phyloP scores from a whole-genome alignment of 2,113 vertebrate species.

The Marmota flaviventris region DNA sequence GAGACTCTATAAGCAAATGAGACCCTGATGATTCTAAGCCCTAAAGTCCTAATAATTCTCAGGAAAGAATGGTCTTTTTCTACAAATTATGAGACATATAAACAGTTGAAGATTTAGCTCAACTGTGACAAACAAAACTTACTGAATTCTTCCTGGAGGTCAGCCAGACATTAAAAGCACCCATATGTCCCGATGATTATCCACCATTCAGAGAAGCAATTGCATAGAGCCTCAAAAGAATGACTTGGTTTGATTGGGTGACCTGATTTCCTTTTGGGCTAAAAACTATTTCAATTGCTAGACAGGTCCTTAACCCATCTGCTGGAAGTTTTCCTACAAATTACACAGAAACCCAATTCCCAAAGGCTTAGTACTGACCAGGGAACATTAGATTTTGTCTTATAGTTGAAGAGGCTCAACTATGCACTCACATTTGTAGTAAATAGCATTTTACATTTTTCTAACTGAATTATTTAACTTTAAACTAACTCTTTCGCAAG shows the following conservation, averaged over 20 bases:
- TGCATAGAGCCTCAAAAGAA: constrained; percentile 33
- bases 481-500: constrained; percentile 5
- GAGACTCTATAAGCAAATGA: neutral
- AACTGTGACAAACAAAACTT: neutral
- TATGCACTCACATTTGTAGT: constrained; percentile 8
- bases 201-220: neutral
- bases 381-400: constrained; percentile 5
- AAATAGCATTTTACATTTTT: constrained; percentile 58
- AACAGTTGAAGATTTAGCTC: constrained; percentile 41
- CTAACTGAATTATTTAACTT: constrained; percentile 25
- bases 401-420: neutral
- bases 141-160: constrained; percentile 11
- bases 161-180: constrained; percentile 34
- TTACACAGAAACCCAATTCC: constrained; percentile 26
- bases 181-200: constrained; percentile 29
- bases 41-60: neutral
- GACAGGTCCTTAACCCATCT: constrained; percentile 53
- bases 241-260: constrained; percentile 19
- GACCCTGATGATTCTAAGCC: neutral
- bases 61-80: constrained; percentile 30
- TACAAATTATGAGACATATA: constrained; percentile 17
- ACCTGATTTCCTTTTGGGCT: constrained; percentile 46
- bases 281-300: constrained; percentile 54
- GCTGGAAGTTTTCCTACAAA: constrained; percentile 41
- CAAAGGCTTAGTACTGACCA: constrained; percentile 24